Evolutionary conservation across 1,140 invertebrate species (phyloP).

Genomic region (Achatina immaculata): DNA sequence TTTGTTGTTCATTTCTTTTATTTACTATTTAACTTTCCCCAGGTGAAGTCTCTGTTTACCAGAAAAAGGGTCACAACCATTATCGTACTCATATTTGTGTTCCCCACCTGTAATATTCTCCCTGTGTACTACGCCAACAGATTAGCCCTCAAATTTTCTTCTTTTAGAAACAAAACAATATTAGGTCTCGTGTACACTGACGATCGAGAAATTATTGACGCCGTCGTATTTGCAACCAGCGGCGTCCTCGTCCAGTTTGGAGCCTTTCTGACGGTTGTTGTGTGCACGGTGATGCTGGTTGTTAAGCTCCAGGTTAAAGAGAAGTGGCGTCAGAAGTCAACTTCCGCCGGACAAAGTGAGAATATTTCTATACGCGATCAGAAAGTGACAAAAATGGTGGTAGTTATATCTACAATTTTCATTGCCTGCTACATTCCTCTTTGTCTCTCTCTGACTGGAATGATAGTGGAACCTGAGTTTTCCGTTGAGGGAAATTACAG

Average conservation of each 20-base stretch:
- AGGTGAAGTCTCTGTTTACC: not conserved
- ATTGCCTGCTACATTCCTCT: constrained; percentile 12
- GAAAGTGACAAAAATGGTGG: constrained; percentile 18
- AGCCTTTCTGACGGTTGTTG: not conserved
- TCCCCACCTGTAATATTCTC: not conserved
- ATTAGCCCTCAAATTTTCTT: not conserved
- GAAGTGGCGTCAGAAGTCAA: not conserved
- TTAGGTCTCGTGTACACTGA: not conserved
- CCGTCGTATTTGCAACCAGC: not conserved
- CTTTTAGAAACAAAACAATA: not conserved
- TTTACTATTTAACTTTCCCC: no score
- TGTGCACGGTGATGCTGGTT: not conserved
- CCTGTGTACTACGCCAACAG: constrained; percentile 1
- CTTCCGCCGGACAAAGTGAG: not conserved
- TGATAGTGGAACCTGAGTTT: not conserved
- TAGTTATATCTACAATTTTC: no score
- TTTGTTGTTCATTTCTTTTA: no score
- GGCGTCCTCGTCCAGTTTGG: not conserved
- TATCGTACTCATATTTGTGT: not conserved
- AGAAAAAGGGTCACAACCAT: not conserved
- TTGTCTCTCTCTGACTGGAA: constrained; percentile 2
- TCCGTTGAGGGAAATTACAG: no score
- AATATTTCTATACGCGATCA: not conserved
- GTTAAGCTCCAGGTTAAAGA: not conserved
- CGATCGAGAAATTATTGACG: not conserved